phyloP scores from a whole-genome alignment of 2,113 vertebrate genomes.

The Tenrec ecaudatus region DNA sequence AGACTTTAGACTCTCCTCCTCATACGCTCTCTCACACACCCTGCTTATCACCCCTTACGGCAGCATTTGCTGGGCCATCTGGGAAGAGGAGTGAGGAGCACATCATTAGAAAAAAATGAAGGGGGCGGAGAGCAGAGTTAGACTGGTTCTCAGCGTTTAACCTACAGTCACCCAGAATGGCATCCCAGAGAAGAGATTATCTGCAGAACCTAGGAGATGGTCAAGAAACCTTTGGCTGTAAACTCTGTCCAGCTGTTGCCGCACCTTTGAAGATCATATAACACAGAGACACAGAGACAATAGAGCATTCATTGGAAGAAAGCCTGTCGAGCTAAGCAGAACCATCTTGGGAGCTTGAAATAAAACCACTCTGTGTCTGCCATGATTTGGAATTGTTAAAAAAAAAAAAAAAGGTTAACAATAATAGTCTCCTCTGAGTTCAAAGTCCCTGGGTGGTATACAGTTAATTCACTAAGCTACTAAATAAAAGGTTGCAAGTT shows the following conservation, averaged over 20 bases:
- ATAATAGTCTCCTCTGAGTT: neutral
- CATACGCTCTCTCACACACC: conserved; percentile 56
- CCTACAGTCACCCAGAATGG: conserved; percentile 42
- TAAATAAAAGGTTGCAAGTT: neutral
- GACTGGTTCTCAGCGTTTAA: conserved; percentile 49
- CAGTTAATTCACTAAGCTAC: neutral
- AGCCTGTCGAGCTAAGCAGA: neutral
- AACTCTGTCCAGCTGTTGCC: conserved; percentile 38
- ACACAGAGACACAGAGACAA: neutral
- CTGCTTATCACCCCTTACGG: conserved; percentile 21
- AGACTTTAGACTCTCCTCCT: conserved; percentile 70
- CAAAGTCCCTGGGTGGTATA: neutral
- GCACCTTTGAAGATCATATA: conserved; percentile 38
- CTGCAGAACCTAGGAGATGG: conserved; percentile 53
- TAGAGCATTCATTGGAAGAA: neutral
- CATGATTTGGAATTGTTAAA: neutral
- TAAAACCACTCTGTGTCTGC: neutral
- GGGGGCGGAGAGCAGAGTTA: conserved; percentile 17
- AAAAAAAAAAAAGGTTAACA: neutral
- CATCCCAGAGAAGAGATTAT: conserved; percentile 45
- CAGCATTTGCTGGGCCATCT: conserved; percentile 77
- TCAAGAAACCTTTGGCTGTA: neutral
- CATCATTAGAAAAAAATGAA: neutral
- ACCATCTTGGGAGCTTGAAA: neutral
- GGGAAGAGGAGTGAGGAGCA: conserved; percentile 61